Percentiles rank a stretch among this genome's conserved stretches.
Conservation (phyloP, 2,797 vertebrate species). For the Eulemur albifrons region DNA sequence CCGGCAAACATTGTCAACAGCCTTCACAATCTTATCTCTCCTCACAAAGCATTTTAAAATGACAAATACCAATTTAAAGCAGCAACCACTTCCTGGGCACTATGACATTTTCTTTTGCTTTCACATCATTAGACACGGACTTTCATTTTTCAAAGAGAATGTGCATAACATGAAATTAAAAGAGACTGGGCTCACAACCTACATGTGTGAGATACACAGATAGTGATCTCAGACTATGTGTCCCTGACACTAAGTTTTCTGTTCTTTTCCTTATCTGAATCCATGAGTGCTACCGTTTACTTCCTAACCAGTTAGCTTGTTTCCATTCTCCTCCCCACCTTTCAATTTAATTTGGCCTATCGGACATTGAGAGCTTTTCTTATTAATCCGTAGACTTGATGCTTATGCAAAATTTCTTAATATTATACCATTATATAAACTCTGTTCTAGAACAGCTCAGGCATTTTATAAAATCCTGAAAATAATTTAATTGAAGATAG, state of each 20-base stretch:
- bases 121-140: background rate
- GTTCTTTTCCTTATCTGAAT: background rate
- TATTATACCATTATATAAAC: background rate
- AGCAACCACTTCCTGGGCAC: background rate
- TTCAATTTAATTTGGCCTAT: background rate
- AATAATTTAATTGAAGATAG: constrained; percentile 22
- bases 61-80: background rate
- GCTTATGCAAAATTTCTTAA: background rate
- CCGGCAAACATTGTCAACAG: background rate
- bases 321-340: background rate
- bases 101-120: background rate
- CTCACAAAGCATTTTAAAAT: background rate
- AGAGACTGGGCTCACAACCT: background rate
- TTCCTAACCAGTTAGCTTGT: background rate
- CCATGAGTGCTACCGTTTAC: background rate
- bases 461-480: constrained; percentile 1
- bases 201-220: background rate
- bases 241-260: background rate
- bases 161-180: background rate
- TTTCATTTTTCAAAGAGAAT: background rate
- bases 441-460: background rate
- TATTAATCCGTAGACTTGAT: background rate
- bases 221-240: background rate
- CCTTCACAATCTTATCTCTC: background rate
- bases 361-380: background rate